Conservation (phyloP, 1,140 invertebrate genomes). For the Argopecten irradians region DNA sequence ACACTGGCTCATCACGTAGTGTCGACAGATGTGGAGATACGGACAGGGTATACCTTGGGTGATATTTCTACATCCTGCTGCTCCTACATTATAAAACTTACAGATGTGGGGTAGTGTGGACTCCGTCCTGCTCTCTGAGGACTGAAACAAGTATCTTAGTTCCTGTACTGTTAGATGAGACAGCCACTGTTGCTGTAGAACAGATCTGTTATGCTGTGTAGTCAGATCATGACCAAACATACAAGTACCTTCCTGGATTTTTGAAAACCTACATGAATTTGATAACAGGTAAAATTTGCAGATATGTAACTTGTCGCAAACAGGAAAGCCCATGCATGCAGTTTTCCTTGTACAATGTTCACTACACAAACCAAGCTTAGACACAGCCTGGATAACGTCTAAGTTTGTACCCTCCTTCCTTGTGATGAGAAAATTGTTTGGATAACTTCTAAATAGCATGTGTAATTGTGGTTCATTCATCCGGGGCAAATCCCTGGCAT, state of each 20-base stretch:
- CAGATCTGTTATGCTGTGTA: slow-evolving; percentile 40
- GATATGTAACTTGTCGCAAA: slow-evolving; percentile 49
- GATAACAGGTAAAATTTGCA: slow-evolving; percentile 53
- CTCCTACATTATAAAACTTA: slow-evolving; percentile 50
- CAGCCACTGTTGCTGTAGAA: slow-evolving; percentile 31
- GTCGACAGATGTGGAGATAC: slow-evolving; percentile 51
- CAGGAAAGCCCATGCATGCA: slow-evolving; percentile 29
- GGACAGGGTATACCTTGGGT: slow-evolving; percentile 36
- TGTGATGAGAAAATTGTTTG: slow-evolving; percentile 45
- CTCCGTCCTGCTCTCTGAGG: slow-evolving; percentile 34
- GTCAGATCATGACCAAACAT: slow-evolving; percentile 52
- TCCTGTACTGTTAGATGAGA: slow-evolving; percentile 39
- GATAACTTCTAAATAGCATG: slow-evolving; percentile 26
- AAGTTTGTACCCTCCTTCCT: slow-evolving; percentile 30
- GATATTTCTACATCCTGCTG: slow-evolving; percentile 41
- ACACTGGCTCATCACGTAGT: slow-evolving; percentile 48
- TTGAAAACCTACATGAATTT: slow-evolving; percentile 39
- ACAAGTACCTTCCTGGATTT: slow-evolving; percentile 39
- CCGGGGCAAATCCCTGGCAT: not conserved
- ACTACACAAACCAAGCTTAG: slow-evolving; percentile 39
- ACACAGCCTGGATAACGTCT: slow-evolving; percentile 28
- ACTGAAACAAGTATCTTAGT: slow-evolving; percentile 37
- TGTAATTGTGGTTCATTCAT: not conserved
- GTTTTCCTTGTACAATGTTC: slow-evolving; percentile 45
- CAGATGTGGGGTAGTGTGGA: slow-evolving; percentile 46